These are phyloP conservation scores for Heteromormyrus szaboi DNA, from an alignment of 2,797 vertebrate genomes.

Conservation along the genomic window DNA sequence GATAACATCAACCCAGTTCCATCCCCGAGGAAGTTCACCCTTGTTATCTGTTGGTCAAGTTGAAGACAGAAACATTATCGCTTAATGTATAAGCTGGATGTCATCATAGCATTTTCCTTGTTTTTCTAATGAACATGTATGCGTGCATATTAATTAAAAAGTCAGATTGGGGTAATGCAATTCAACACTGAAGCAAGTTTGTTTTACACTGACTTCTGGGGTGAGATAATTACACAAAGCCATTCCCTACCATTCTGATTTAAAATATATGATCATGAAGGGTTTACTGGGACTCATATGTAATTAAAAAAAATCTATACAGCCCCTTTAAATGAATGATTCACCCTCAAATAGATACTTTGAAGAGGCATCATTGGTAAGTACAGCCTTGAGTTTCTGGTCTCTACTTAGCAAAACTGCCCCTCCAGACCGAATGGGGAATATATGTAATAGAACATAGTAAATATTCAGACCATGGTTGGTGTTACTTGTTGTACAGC, in stretches of 20 bases:
- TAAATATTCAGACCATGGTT: neutral
- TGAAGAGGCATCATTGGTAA: neutral
- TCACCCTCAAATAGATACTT: neutral
- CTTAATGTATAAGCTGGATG: neutral
- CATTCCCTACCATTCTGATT: neutral
- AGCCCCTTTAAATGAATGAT: neutral
- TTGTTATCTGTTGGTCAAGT: constrained; percentile 70
- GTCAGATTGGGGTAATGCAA: neutral
- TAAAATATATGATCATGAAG: neutral
- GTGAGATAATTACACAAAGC: neutral
- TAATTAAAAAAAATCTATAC: neutral
- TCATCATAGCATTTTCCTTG: neutral
- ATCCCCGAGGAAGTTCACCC: constrained; percentile 92
- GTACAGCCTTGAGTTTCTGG: neutral
- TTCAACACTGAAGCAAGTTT: neutral
- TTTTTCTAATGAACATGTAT: neutral
- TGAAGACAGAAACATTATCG: neutral
- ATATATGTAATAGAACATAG: neutral
- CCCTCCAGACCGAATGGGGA: neutral
- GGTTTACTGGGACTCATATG: neutral
- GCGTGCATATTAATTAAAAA: neutral
- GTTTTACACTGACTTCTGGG: neutral
- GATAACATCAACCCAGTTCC: constrained; percentile 95
- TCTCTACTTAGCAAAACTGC: neutral
- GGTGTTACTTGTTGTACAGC: neutral